These are phyloP conservation scores for Xiphophorus maculatus DNA, from an alignment of 2,113 vertebrate species.

Conservation along the genomic window DNA sequence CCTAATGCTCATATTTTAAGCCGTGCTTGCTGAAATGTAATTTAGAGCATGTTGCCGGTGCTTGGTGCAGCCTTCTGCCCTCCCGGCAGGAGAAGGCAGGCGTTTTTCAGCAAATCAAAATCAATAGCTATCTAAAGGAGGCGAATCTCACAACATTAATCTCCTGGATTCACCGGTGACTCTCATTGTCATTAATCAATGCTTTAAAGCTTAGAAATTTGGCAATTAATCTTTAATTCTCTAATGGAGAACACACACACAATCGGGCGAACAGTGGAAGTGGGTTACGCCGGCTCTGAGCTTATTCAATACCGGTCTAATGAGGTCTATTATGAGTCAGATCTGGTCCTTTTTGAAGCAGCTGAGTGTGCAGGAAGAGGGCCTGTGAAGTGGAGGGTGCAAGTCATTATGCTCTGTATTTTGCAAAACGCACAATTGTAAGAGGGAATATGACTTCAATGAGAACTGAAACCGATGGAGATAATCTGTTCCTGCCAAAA, in stretches of 20 bases:
- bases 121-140: constrained; percentile 78
- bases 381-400: constrained; percentile 47
- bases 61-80: constrained; percentile 41
- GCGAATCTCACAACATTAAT: constrained; percentile 72
- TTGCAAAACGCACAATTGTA: constrained; percentile 53
- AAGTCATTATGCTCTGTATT: constrained; percentile 62
- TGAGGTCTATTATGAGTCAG: constrained; percentile 73
- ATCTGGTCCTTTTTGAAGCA: constrained; percentile 67
- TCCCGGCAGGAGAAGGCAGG: constrained; percentile 56
- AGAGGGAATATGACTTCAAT: constrained; percentile 47
- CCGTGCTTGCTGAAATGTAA: constrained; percentile 48
- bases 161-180: constrained; percentile 68
- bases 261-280: constrained; percentile 27
- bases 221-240: constrained; percentile 78
- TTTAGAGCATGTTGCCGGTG: constrained; percentile 38
- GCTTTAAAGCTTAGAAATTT: constrained; percentile 72
- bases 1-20: constrained; percentile 45
- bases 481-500: constrained; percentile 32
- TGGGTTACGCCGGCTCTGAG: constrained; percentile 55
- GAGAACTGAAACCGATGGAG: constrained; percentile 53
- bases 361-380: constrained; percentile 59
- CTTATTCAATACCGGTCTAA: constrained; percentile 69
- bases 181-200: constrained; percentile 76
- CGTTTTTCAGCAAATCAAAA: constrained; percentile 75
- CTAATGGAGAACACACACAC: constrained; percentile 63